These are phyloP conservation scores for Poicephalus gulielmi DNA, from an alignment of 2,113 vertebrate species.

Conservation along the genomic window DNA sequence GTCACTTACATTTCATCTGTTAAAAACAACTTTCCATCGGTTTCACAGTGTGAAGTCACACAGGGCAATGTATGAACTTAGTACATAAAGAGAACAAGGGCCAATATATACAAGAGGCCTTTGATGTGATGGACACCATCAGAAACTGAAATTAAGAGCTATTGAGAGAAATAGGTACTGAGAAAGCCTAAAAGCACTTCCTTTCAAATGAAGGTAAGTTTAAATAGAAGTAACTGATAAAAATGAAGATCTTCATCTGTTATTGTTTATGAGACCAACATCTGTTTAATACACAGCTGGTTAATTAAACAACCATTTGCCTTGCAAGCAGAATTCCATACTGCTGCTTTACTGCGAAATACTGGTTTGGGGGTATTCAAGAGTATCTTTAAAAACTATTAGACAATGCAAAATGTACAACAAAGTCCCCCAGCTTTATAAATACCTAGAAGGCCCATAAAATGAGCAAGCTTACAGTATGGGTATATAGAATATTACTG, in stretches of 20 bases:
- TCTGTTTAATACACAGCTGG: background rate
- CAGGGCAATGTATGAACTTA: background rate
- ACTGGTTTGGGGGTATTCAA: background rate
- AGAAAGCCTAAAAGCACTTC: background rate
- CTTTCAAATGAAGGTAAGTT: background rate
- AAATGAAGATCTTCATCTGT: background rate
- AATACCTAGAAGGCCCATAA: background rate
- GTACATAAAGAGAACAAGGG: accelerated
- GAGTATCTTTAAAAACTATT: background rate
- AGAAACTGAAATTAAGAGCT: background rate
- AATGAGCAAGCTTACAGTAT: background rate
- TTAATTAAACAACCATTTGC: background rate
- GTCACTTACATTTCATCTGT: background rate
- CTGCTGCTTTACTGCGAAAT: background rate
- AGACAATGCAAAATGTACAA: background rate
- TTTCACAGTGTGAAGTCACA: background rate
- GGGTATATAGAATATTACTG: background rate
- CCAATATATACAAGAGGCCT: background rate
- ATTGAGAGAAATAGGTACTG: background rate
- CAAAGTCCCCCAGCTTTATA: background rate
- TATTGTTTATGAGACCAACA: background rate
- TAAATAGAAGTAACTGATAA: background rate
- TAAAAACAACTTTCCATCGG: background rate
- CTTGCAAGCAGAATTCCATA: background rate
- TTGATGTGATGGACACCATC: background rate